phyloP scores from a whole-genome alignment of 2,888 invertebrate genomes.

The Antheraea yamamai region DNA sequence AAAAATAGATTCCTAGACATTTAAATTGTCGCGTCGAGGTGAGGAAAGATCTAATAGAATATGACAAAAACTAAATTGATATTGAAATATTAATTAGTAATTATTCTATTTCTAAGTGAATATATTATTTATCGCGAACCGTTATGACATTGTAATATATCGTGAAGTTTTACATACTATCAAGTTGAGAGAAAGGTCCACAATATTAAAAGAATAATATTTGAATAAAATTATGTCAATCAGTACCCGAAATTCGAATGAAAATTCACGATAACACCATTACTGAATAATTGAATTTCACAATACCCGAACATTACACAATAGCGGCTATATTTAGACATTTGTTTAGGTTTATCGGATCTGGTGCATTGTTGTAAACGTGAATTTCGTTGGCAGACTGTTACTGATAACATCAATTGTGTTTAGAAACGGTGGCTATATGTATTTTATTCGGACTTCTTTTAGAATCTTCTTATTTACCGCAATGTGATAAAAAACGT shows the following conservation, averaged over 20 bases:
- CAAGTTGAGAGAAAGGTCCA: background rate
- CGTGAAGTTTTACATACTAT: background rate
- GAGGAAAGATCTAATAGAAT: too few species aligned
- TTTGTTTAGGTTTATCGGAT: constrained; percentile 1
- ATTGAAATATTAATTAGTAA: too few species aligned
- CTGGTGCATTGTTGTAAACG: constrained; percentile 5
- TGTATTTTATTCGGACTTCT: background rate
- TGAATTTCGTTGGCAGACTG: constrained; percentile 1
- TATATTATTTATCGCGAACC: too few species aligned
- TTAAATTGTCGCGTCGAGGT: too few species aligned
- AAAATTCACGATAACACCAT: background rate
- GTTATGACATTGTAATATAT: too few species aligned
- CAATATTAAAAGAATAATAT: background rate
- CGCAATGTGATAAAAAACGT: background rate
- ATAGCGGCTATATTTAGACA: constrained; percentile 9
- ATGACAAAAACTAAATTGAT: too few species aligned
- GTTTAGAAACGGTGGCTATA: background rate
- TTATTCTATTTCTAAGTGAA: too few species aligned
- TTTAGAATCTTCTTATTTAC: background rate
- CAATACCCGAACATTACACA: constrained; percentile 4
- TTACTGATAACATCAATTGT: background rate
- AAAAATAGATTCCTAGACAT: too few species aligned
- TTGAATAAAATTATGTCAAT: background rate
- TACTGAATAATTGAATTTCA: constrained; percentile 2
- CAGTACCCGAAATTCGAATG: background rate